Evolutionary conservation across 2,797 vertebrate genomes (phyloP).

Genomic region (Hydrolagus colliei): DNA sequence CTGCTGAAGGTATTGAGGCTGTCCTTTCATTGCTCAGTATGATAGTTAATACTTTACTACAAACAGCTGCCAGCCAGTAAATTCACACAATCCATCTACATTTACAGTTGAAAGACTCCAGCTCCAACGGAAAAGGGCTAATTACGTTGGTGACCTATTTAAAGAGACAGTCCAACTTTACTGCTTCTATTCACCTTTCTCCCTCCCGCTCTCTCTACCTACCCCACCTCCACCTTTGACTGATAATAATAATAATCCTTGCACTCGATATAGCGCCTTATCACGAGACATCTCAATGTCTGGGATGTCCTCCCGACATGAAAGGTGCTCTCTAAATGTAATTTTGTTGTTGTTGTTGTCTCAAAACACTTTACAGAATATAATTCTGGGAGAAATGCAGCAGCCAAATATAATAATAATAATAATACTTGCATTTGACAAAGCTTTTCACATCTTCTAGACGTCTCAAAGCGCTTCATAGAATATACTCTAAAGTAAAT

Average conservation of each 20-base stretch:
- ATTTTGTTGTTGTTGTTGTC: too few relatives aligned
- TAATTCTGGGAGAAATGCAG: too few relatives aligned
- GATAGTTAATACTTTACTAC: neutral
- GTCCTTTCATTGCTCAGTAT: neutral
- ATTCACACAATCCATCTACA: neutral
- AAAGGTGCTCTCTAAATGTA: too few relatives aligned
- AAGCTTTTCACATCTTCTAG: neutral
- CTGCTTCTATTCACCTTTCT: too few relatives aligned
- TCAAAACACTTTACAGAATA: too few relatives aligned
- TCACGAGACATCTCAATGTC: neutral
- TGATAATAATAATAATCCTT: slow-evolving; percentile 25
- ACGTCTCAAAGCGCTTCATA: too few relatives aligned
- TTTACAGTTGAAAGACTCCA: too few relatives aligned
- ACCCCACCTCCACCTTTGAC: slow-evolving; percentile 40
- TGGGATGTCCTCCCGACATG: too few relatives aligned
- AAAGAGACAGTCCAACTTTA: neutral
- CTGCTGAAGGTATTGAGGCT: neutral
- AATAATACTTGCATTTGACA: neutral
- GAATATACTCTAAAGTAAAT: too few relatives aligned
- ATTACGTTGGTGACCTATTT: neutral
- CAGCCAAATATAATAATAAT: neutral
- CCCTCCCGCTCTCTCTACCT: slow-evolving; percentile 5
- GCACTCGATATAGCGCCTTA: neutral
- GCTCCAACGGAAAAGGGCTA: too few relatives aligned
- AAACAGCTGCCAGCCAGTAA: neutral